A percentile compares a stretch with the other conserved stretches of the same genome.
These are phyloP conservation scores for Lacerta agilis DNA, from an alignment of 2,797 vertebrate species.

Conservation along the genomic window DNA sequence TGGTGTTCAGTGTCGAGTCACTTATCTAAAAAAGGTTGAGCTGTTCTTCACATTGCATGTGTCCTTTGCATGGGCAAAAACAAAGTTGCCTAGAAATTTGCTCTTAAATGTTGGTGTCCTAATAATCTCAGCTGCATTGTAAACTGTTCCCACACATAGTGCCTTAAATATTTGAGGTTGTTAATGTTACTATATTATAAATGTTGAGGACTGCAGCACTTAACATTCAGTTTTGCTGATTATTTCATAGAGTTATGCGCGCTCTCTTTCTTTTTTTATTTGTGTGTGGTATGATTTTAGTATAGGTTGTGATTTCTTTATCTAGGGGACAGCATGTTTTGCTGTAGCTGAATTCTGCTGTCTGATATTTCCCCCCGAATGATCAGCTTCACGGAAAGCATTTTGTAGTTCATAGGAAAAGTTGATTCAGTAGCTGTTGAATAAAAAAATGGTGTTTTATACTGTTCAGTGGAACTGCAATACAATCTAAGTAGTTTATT, in stretches of 20 bases:
- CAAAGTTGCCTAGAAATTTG: constrained; percentile 91
- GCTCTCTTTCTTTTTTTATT: constrained; percentile 61
- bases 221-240: constrained; percentile 94
- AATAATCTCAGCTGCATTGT: constrained; percentile 97
- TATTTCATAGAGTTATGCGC: constrained; percentile 85
- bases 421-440: constrained; percentile 94
- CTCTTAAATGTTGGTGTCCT: constrained; percentile 93
- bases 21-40: constrained; percentile 85
- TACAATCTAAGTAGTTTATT: constrained; percentile 93
- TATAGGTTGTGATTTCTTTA: constrained; percentile 82
- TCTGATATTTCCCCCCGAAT: constrained; percentile 80
- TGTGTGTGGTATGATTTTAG: constrained; percentile 83
- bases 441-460: constrained; percentile 88
- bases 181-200: constrained; percentile 97
- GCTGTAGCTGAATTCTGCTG: constrained; percentile 89
- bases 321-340: constrained; percentile 87
- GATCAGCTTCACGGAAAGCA: constrained; percentile 91
- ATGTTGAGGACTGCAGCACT: constrained; percentile 99
- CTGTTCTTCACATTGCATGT: constrained; percentile 98
- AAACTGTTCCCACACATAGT: constrained; percentile 99
- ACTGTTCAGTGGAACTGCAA: constrained; percentile 94
- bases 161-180: constrained; percentile 99
- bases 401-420: constrained; percentile 93
- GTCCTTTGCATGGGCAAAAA: constrained; percentile 97
- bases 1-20: constrained; percentile 96